A percentile compares a stretch with the other conserved stretches of the same genome.
These are phyloP conservation scores for Cheiracanthium punctorium DNA, from an alignment of 2,888 invertebrate species.

Conservation along the genomic window DNA sequence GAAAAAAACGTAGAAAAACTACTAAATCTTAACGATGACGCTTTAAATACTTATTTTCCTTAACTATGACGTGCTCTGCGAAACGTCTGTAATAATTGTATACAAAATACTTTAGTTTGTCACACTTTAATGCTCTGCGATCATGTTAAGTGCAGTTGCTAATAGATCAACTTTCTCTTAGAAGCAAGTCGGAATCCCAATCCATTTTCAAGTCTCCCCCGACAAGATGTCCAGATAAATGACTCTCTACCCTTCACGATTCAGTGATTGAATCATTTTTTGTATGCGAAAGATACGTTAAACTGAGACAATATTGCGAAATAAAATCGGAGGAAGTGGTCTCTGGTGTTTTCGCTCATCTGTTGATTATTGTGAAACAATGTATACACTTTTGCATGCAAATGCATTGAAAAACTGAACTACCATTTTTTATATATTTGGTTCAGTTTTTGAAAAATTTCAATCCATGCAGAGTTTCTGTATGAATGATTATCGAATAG, in stretches of 20 bases:
- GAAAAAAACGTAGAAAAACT: no score
- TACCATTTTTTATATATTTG: no score
- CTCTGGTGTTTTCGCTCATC: no score
- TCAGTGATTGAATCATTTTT: background rate
- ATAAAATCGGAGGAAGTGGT: no score
- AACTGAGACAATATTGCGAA: background rate
- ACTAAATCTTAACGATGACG: background rate
- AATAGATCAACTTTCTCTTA: background rate
- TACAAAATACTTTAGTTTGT: background rate
- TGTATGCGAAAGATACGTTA: background rate
- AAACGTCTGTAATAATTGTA: background rate
- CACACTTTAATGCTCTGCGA: background rate
- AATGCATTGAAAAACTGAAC: no score
- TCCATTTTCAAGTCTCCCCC: background rate
- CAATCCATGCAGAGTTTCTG: no score
- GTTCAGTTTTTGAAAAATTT: no score
- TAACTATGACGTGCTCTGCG: background rate
- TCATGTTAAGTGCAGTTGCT: background rate
- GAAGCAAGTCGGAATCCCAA: background rate
- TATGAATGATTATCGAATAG: no score
- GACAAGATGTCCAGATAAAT: background rate
- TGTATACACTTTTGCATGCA: no score
- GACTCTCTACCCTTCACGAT: background rate
- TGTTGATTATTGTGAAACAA: no score
- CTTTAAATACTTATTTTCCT: background rate